Conservation (phyloP, 2,888 invertebrate species). For the Xestia rhomboidea region DNA sequence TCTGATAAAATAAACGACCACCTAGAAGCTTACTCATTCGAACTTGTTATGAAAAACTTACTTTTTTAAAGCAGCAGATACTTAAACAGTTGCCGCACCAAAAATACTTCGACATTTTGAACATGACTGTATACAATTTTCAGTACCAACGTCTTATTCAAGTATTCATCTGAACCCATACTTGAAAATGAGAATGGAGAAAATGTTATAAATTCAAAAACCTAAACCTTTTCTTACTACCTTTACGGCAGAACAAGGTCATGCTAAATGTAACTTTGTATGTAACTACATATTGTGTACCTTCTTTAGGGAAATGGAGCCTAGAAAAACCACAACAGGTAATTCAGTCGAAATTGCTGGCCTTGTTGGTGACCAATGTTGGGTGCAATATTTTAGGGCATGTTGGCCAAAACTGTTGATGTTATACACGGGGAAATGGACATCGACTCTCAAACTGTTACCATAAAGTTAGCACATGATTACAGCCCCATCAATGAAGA, state of each 20-base stretch:
- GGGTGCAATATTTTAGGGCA: neutral
- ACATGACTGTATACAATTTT: neutral
- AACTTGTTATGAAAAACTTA: too few species aligned
- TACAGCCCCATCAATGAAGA: neutral
- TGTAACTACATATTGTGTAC: constrained; percentile 1
- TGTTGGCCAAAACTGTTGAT: neutral
- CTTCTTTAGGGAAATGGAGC: constrained; percentile 11
- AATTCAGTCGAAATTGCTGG: neutral
- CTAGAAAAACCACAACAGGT: constrained; percentile 20
- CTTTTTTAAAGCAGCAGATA: too few species aligned
- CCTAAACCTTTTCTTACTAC: constrained; percentile 9
- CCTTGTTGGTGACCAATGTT: neutral
- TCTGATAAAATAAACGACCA: too few species aligned
- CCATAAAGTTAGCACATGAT: neutral
- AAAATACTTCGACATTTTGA: constrained; percentile 10
- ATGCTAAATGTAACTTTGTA: constrained; percentile 8
- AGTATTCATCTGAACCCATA: constrained; percentile 23
- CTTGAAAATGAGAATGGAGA: neutral
- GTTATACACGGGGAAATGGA: neutral
- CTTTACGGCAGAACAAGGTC: constrained; percentile 12
- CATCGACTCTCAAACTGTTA: neutral
- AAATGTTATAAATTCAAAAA: constrained; percentile 18
- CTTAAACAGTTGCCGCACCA: too few species aligned
- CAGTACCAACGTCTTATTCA: neutral
- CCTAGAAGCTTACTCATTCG: too few species aligned